Evolutionary conservation across 2,888 invertebrate species (phyloP).

Genomic region (Nomada hirtipes): DNA sequence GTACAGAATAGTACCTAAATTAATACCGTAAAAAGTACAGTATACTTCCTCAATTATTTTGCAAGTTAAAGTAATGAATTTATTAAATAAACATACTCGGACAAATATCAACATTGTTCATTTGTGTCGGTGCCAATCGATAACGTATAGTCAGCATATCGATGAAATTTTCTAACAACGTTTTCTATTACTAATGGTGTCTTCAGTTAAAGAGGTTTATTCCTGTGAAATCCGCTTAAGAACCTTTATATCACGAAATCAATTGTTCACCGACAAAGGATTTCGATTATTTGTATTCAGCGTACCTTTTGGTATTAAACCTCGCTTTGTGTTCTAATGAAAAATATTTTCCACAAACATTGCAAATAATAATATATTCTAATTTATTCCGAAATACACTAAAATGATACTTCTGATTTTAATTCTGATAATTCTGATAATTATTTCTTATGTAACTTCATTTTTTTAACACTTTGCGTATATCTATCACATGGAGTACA

Average conservation of each 20-base stretch:
- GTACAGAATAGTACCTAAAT: too few species aligned
- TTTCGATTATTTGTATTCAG: constrained; percentile 47
- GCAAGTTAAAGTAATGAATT: neutral
- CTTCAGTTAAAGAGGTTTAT: constrained; percentile 62
- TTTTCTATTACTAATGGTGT: constrained; percentile 66
- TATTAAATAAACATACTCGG: neutral
- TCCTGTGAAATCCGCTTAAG: constrained; percentile 57
- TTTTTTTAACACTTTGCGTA: too few species aligned
- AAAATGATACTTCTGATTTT: too few species aligned
- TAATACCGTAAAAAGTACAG: too few species aligned
- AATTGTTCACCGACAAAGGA: constrained; percentile 49
- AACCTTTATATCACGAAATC: constrained; percentile 34
- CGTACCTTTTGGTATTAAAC: neutral
- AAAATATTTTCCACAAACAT: too few species aligned
- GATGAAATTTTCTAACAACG: constrained; percentile 49
- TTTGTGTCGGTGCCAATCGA: constrained; percentile 24
- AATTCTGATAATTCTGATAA: too few species aligned
- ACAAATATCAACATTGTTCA: neutral
- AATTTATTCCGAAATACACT: too few species aligned
- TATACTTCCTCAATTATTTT: neutral
- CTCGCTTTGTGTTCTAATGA: neutral
- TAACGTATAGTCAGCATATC: neutral
- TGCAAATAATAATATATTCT: too few species aligned
- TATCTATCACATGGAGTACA: too few species aligned
- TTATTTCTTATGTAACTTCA: too few species aligned